These are phyloP conservation scores for Nibea coibor DNA, from an alignment of 2,113 vertebrate species.

Conservation along the genomic window DNA sequence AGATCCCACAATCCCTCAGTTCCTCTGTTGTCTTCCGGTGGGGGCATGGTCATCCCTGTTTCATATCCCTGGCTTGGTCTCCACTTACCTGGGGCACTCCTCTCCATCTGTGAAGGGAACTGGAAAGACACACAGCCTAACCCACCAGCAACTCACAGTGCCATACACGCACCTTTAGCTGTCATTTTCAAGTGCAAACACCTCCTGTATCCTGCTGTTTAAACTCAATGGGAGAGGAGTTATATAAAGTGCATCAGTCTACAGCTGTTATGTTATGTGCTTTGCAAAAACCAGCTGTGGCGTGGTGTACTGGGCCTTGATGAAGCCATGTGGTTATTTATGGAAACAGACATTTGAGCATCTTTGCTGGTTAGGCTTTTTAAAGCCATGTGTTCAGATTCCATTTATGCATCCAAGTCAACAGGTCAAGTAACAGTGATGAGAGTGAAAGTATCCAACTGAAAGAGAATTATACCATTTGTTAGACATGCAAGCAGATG, in stretches of 20 bases:
- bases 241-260: slow-evolving; percentile 61
- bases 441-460: not conserved
- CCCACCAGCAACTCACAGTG: slow-evolving; percentile 50
- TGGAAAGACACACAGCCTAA: slow-evolving; percentile 40
- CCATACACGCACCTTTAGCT: slow-evolving; percentile 62
- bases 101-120: slow-evolving; percentile 80
- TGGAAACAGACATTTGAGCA: slow-evolving; percentile 31
- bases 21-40: slow-evolving; percentile 72
- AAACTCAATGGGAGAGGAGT: slow-evolving; percentile 47
- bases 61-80: slow-evolving; percentile 71
- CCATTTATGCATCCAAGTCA: not conserved
- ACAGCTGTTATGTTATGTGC: slow-evolving; percentile 51
- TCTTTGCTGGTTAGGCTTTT: slow-evolving; percentile 5
- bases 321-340: slow-evolving; percentile 47
- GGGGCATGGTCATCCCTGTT: slow-evolving; percentile 80
- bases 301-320: slow-evolving; percentile 12
- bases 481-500: not conserved
- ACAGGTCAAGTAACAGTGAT: not conserved
- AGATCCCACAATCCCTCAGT: slow-evolving; percentile 74
- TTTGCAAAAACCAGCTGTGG: slow-evolving; percentile 22
- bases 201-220: slow-evolving; percentile 44
- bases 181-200: slow-evolving; percentile 67
- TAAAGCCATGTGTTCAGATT: slow-evolving; percentile 18
- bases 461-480: not conserved
- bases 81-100: slow-evolving; percentile 72